Percentiles rank a stretch among this genome's conserved stretches.
These are phyloP conservation scores for Whitmania pigra DNA, from an alignment of 1,140 invertebrate genomes.

Conservation along the genomic window DNA sequence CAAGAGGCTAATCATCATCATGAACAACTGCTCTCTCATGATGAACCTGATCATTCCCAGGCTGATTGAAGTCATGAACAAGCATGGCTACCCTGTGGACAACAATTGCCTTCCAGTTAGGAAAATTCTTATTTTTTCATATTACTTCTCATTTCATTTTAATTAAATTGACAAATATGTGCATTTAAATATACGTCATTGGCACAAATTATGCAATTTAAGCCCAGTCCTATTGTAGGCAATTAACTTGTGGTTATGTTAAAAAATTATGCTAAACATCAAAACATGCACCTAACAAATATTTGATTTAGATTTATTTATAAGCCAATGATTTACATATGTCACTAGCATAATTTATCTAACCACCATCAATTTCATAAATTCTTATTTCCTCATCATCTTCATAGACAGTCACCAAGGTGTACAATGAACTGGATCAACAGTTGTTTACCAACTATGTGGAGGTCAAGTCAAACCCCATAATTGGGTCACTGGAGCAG, in stretches of 20 bases:
- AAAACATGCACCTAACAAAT: too few species aligned
- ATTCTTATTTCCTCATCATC: neutral
- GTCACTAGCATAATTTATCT: too few species aligned
- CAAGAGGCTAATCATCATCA: constrained; percentile 61
- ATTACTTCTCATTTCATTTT: neutral
- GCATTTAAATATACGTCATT: too few species aligned
- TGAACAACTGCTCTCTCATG: constrained; percentile 79
- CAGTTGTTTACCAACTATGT: constrained; percentile 55
- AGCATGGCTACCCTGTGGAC: constrained; percentile 55
- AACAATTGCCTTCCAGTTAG: neutral
- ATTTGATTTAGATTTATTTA: too few species aligned
- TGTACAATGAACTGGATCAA: constrained; percentile 40
- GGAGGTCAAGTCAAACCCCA: constrained; percentile 78
- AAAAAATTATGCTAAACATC: too few species aligned
- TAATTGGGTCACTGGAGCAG: constrained; percentile 78
- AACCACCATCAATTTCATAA: neutral
- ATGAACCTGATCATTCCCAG: constrained; percentile 57
- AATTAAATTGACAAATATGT: too few species aligned
- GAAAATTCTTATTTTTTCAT: neutral
- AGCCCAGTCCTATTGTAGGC: too few species aligned
- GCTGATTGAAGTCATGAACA: constrained; percentile 52
- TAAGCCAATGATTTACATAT: too few species aligned
- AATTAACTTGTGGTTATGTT: too few species aligned
- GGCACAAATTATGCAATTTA: too few species aligned
- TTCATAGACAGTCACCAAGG: constrained; percentile 33